Evolutionary conservation across 2,888 invertebrate species (phyloP).

Genomic region (Taenaris catops): DNA sequence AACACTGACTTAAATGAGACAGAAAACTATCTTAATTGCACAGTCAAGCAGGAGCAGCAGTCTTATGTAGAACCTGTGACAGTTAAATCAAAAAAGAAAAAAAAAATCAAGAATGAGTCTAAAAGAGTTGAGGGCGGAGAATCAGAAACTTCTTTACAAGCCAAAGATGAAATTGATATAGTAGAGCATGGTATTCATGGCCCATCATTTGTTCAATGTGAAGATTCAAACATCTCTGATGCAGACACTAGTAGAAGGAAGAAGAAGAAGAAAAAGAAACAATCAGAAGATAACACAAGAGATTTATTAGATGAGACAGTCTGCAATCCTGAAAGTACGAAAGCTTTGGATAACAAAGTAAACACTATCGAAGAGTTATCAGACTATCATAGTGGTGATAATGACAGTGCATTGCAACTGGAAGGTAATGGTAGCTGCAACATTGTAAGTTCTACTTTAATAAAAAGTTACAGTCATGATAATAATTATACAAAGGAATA

Average conservation of each 20-base stretch:
- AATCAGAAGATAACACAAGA: not conserved
- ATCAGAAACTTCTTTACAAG: constrained; percentile 11
- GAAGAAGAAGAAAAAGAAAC: constrained; percentile 6
- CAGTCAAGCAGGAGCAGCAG: constrained; percentile 48
- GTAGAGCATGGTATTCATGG: constrained; percentile 6
- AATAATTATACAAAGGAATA: not conserved
- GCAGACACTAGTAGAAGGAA: constrained; percentile 8
- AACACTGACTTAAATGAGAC: constrained; percentile 23
- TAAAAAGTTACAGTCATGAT: not conserved
- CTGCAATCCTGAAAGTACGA: too few relatives aligned
- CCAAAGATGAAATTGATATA: too few relatives aligned
- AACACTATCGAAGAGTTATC: not conserved
- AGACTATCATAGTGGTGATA: not conserved
- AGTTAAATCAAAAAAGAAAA: constrained; percentile 28
- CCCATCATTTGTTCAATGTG: constrained; percentile 2
- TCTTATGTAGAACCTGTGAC: constrained; percentile 22
- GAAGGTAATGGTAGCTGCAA: too few relatives aligned
- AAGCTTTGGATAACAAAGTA: not conserved
- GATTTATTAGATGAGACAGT: too few relatives aligned
- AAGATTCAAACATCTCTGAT: not conserved
- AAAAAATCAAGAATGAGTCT: constrained; percentile 21
- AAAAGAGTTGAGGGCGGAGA: constrained; percentile 18
- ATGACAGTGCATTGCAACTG: too few relatives aligned
- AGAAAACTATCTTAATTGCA: constrained; percentile 38
- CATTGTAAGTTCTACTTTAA: constrained; percentile 3